Evolutionary conservation across 2,113 vertebrate genomes (phyloP), one percentile per base, ranked within the genome.

Genomic region (Tragelaphus buxtoni): DNA sequence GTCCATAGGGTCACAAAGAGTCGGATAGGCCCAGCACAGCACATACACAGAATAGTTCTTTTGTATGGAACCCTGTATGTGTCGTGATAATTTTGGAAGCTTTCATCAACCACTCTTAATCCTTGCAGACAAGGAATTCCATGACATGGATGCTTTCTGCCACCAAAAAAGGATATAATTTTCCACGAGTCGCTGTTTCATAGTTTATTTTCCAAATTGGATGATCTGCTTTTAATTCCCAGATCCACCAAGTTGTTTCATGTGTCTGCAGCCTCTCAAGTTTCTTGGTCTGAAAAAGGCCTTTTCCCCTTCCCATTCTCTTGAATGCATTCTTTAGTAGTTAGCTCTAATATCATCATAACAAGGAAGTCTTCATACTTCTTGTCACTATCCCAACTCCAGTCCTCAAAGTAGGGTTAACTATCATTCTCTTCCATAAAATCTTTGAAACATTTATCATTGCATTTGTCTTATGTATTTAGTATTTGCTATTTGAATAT

Each of bases 401-500:
- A 72, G 2, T 63, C 28, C 13, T 45, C 8, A 88, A 82, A 18
- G 11, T 1, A 72, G 28, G 1, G 1, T 45, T 76, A 94, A 77
- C n/a, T 69, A 55, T 9, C 32, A 1, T 84, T 90, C 30, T 80
- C 7, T 86, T 81, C 8, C 28, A 32, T 56, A 77, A 22, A 11
- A 5, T 0, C 2, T 88, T 42, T 89, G 56, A 51, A 77, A 20
- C 3, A 47, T 30, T 94, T 77, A n/a, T 53, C 72, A 42, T 55
- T 95, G 51, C 4, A 82, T 26, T 77, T 65, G 1, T 63, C 35
- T 58, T 1, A 3, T 49, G 1, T 94, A 89, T 51, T 45, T 77
- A 47, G 35, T 56, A 86, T 82, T 92, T 90, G 82, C 16, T 61
- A 86, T 94, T 49, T 76, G 0, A 90, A 42, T 56, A 51, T 61